Conservation (phyloP, 2,888 invertebrate genomes). For the Aspidapion aeneum region DNA sequence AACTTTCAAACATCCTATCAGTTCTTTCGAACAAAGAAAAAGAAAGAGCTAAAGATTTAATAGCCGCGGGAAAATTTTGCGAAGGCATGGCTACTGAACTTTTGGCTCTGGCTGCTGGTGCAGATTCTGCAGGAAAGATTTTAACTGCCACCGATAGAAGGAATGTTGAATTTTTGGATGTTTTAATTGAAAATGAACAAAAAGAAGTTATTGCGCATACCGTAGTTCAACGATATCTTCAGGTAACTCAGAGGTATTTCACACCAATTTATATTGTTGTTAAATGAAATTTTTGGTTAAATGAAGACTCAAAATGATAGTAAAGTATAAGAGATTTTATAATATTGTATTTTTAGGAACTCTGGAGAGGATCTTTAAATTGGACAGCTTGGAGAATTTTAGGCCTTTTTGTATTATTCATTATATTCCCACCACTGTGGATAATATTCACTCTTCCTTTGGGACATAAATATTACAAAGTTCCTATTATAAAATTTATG, state of each 20-base stretch:
- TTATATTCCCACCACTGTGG: constrained; percentile 96
- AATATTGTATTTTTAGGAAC: constrained; percentile 85
- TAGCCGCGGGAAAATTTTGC: constrained; percentile 93
- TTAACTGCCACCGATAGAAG: constrained; percentile 92
- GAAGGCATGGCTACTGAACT: constrained; percentile 98
- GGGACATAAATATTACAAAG: constrained; percentile 94
- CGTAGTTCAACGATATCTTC: constrained; percentile 93
- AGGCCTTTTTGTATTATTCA: constrained; percentile 87
- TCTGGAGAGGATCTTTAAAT: constrained; percentile 95
- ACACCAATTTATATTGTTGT: neutral
- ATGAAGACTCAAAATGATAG: too few species aligned
- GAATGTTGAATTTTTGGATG: constrained; percentile 93
- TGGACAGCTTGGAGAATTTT: constrained; percentile 97
- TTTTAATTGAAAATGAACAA: constrained; percentile 97
- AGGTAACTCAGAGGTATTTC: constrained; percentile 71
- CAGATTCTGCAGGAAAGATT: constrained; percentile 91
- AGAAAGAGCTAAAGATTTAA: constrained; percentile 95
- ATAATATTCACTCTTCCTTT: constrained; percentile 91
- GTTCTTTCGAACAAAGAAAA: constrained; percentile 92
- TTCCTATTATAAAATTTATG: constrained; percentile 99
- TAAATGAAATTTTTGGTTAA: too few species aligned
- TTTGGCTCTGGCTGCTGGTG: constrained; percentile 87
- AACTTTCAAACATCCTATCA: constrained; percentile 89
- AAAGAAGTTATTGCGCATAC: constrained; percentile 97
- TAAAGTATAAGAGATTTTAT: too few species aligned